A percentile compares a stretch with the other conserved stretches of the same genome.
These are phyloP conservation scores for Cardiocondyla obscurior DNA, from an alignment of 1,140 invertebrate species.

Conservation along the genomic window DNA sequence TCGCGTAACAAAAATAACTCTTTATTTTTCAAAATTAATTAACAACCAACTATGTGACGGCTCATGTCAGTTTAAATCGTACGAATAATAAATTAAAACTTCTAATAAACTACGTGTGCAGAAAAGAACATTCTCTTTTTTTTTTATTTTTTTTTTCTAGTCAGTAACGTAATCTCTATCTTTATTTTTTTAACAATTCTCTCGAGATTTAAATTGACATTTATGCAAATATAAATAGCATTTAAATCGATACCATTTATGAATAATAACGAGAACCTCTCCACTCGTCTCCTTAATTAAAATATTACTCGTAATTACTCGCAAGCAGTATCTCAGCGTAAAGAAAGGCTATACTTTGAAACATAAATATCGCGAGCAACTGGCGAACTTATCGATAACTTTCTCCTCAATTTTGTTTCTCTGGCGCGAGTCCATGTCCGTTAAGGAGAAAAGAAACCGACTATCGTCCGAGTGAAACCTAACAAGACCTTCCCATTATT, in stretches of 20 bases:
- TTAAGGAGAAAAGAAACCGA: conserved; percentile 3
- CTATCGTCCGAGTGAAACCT: conserved; percentile 10
- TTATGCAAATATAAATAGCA: conserved; percentile 39
- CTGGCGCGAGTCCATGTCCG: background rate
- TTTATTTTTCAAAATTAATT: conserved; percentile 1
- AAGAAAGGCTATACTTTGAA: conserved; percentile 20
- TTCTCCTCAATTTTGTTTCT: conserved; percentile 25
- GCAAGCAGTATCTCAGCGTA: background rate
- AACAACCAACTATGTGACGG: background rate
- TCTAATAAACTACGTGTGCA: background rate
- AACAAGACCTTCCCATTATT: background rate
- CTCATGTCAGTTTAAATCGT: background rate
- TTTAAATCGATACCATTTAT: conserved; percentile 19
- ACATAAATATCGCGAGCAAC: background rate
- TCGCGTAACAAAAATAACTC: background rate
- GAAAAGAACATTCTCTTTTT: conserved; percentile 14
- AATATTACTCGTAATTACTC: conserved; percentile 42
- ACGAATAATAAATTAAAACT: background rate
- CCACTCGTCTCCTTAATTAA: conserved; percentile 19
- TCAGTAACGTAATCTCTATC: background rate
- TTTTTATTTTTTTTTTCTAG: background rate
- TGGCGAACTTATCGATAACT: conserved; percentile 60
- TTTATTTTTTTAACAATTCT: background rate
- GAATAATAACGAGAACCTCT: conserved; percentile 25
- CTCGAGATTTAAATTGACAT: conserved; percentile 26